These are phyloP conservation scores for Pteronotus mesoamericanus DNA, from an alignment of 2,797 vertebrate species.

Conservation along the genomic window DNA sequence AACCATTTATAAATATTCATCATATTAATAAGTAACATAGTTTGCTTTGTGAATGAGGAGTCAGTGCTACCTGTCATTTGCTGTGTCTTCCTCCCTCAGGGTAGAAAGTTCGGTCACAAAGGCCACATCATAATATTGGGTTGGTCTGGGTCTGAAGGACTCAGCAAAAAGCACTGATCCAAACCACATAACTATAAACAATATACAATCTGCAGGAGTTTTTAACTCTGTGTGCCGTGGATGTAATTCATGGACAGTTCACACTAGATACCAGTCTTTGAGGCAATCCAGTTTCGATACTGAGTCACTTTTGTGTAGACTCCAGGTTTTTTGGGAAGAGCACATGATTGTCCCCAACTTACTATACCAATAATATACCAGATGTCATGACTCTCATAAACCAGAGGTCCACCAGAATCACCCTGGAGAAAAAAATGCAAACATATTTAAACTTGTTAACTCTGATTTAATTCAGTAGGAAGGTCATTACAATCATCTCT, in stretches of 20 bases:
- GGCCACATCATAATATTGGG: background rate
- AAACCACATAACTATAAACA: background rate
- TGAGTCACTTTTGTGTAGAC: slow-evolving; percentile 82
- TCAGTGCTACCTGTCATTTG: background rate
- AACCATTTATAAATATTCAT: background rate
- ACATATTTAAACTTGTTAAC: background rate
- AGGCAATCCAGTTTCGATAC: slow-evolving; percentile 83
- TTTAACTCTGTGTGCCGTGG: background rate
- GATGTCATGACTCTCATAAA: slow-evolving; percentile 79
- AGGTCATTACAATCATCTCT: background rate
- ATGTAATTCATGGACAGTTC: background rate
- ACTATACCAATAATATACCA: slow-evolving; percentile 86
- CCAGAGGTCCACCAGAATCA: slow-evolving; percentile 85
- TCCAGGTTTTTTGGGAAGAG: slow-evolving; percentile 83
- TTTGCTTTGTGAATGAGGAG: slow-evolving; percentile 2
- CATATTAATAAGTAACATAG: background rate
- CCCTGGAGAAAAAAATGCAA: slow-evolving; percentile 77
- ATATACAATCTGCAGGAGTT: background rate
- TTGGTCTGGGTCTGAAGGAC: background rate
- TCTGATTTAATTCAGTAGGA: background rate
- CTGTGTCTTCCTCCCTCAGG: slow-evolving; percentile 12
- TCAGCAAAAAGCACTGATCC: slow-evolving; percentile 28
- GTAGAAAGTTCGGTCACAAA: background rate
- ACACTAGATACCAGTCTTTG: slow-evolving; percentile 80
- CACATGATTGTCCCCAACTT: slow-evolving; percentile 86